A percentile compares a stretch with the other conserved stretches of the same genome.
These are phyloP conservation scores for Saguinus midas DNA, from an alignment of 2,113 vertebrate genomes.

Conservation along the genomic window DNA sequence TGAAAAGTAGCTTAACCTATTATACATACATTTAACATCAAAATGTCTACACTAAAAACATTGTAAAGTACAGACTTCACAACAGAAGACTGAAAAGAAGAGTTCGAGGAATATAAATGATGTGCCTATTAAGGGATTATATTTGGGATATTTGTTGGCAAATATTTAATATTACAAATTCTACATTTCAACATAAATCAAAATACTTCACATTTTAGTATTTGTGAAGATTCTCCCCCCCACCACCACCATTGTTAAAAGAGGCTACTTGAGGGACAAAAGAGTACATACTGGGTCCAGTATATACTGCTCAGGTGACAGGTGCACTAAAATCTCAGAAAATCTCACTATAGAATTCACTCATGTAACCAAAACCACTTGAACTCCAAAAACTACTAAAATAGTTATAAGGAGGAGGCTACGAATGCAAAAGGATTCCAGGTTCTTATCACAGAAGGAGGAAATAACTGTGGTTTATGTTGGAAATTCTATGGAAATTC, in stretches of 20 bases:
- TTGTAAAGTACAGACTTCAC: not conserved
- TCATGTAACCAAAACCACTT: too few species aligned
- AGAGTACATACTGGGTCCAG: too few species aligned
- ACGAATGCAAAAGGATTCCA: not conserved
- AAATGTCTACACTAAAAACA: not conserved
- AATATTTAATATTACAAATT: slow-evolving; percentile 5
- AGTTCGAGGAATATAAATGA: not conserved
- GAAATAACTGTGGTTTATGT: not conserved
- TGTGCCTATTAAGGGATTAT: not conserved
- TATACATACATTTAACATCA: not conserved
- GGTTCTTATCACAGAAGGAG: not conserved
- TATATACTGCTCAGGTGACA: too few species aligned
- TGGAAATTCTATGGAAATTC: slow-evolving; percentile 26
- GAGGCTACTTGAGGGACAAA: not conserved
- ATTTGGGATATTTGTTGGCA: not conserved
- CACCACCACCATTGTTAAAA: not conserved
- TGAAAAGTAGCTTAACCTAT: not conserved
- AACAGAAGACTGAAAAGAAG: not conserved
- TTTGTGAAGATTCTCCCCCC: rapidly evolving
- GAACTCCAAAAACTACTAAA: too few species aligned
- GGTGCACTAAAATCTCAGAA: too few species aligned
- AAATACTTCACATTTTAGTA: not conserved
- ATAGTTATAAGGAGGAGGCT: not conserved
- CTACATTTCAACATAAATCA: not conserved
- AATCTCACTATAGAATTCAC: too few species aligned